Evolutionary conservation across 2,113 vertebrate species (phyloP).

Genomic region (Anolis sagrei): DNA sequence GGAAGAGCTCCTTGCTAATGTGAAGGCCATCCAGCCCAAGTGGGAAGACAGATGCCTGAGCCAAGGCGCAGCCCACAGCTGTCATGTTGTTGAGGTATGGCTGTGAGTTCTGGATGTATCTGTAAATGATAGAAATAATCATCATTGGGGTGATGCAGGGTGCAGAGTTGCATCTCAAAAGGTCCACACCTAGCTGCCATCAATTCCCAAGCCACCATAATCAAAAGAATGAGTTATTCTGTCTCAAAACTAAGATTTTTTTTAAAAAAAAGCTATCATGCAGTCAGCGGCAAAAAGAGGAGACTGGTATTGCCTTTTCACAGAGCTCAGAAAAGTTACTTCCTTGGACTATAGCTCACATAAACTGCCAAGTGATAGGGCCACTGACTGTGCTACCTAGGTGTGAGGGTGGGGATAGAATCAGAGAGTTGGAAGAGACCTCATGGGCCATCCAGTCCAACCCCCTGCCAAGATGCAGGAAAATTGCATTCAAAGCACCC

Average conservation of each 20-base stretch:
- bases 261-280: not conserved
- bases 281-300: not conserved
- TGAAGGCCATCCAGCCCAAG: conserved; percentile 90
- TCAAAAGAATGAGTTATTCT: not conserved
- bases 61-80: conserved; percentile 91
- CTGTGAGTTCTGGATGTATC: conserved; percentile 96
- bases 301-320: not conserved
- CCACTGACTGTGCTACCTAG: too few species aligned
- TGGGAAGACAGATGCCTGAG: conserved; percentile 88
- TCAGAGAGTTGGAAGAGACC: too few species aligned
- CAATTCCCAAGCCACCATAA: not conserved
- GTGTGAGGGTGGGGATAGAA: too few species aligned
- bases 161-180: not conserved
- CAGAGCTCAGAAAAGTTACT: too few species aligned
- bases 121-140: conserved; percentile 49
- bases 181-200: not conserved
- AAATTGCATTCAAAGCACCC: too few species aligned
- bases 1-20: conserved; percentile 83
- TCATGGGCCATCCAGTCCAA: too few species aligned
- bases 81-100: conserved; percentile 94
- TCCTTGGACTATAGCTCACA: too few species aligned
- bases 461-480: too few species aligned
- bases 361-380: too few species aligned
- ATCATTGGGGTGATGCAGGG: not conserved
- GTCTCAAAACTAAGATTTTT: not conserved